Evolutionary conservation across 2,888 invertebrate genomes (phyloP), one percentile per base, ranked within the genome.

Genomic region (Prosapia bicincta): DNA sequence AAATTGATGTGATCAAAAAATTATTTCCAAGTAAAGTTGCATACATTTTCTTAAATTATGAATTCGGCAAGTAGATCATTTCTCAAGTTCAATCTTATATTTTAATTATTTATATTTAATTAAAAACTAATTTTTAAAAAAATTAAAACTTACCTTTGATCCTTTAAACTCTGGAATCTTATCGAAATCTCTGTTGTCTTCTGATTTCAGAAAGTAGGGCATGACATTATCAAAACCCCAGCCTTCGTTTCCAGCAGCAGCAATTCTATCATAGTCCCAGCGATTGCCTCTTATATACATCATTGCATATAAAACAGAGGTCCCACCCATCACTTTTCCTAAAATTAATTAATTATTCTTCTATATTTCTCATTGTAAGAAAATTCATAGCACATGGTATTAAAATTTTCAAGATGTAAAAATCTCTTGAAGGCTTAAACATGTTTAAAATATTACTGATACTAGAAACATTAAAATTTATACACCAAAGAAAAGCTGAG

Each of bases 121-220:
- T 30, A 30, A 30, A 7, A 7, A 30, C 30, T 30, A 9, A 30
- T 9, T 30, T 7, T 38, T 38, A 38, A 66, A 25, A 20, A 3
- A n/a, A n/a, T n/a, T 20, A 23, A 9, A 32, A 30, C 23, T 10
- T n/a, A 32, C 26, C 32, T 26, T 84, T 76, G 89, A 90, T 66
- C 87, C 86, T 76, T 86, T 84, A 3, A 89, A 83, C 73, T 90
- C 88, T 0, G 90, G 88, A 79, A 92, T 92, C 75, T 88, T 13
- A 2, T n/a, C 54, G 5, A 3, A 5, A 20, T n/a, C 54, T 20
- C 20, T 54, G 20, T 20, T 54, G 20, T 20, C 20, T 54, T 54
- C 54, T 5, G 20, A 1, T 20, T 20, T 20, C 54, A 20, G n/a
- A 54, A 54, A 54, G 20, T 54, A 54, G 1, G 54, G 54, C 13